Percentiles rank a stretch among this genome's conserved stretches.
phyloP scores from a whole-genome alignment of 2,888 invertebrate genomes.

The Ophion costatus region DNA sequence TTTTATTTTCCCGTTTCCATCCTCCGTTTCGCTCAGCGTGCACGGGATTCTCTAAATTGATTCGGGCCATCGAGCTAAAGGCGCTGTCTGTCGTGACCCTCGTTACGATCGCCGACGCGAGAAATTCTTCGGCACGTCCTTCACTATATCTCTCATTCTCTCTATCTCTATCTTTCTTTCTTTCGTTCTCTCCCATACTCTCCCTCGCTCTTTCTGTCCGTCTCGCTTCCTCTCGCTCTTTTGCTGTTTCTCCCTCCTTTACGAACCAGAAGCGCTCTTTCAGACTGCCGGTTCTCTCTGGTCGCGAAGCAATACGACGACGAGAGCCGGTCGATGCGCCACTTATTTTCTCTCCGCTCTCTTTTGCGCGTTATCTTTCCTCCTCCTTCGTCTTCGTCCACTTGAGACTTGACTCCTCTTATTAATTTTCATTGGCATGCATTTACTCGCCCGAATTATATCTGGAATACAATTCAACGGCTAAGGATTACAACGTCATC shows the following conservation, averaged over 20 bases:
- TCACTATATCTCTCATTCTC: conserved; percentile 52
- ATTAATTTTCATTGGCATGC: conserved; percentile 66
- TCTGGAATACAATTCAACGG: conserved; percentile 6
- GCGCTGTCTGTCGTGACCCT: conserved; percentile 74
- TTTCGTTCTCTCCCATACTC: neutral
- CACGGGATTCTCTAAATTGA: conserved; percentile 77
- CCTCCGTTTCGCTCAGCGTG: conserved; percentile 58
- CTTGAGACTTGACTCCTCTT: conserved; percentile 55
- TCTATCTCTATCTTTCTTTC: conserved; percentile 34
- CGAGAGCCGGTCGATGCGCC: conserved; percentile 58
- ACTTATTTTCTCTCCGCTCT: conserved; percentile 54
- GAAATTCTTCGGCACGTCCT: conserved; percentile 67
- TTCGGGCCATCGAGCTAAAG: conserved; percentile 75
- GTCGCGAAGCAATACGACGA: conserved; percentile 17
- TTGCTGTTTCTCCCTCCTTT: neutral
- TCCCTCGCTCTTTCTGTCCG: neutral
- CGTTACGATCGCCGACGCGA: conserved; percentile 66
- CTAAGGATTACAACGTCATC: conserved; percentile 46
- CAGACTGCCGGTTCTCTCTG: conserved; percentile 21
- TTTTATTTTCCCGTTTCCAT: conserved; percentile 33
- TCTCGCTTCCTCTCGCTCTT: neutral
- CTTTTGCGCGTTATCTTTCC: conserved; percentile 25
- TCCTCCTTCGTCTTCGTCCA: conserved; percentile 12
- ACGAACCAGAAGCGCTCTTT: conserved; percentile 7
- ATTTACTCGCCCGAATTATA: conserved; percentile 42